phyloP scores from a whole-genome alignment of 2,113 vertebrate species.

The Tor tambroides region DNA sequence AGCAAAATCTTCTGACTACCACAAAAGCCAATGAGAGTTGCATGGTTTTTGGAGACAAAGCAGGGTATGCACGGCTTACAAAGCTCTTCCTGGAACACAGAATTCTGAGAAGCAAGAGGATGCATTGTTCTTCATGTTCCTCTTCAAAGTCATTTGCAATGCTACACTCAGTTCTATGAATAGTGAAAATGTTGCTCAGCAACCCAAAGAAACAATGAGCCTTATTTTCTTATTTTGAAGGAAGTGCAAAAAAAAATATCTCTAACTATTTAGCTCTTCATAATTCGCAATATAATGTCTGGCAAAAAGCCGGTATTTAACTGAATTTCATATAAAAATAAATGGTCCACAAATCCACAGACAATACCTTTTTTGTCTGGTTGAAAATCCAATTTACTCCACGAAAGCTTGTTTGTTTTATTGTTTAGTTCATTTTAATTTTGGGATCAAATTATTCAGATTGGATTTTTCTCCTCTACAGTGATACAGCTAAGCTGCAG shows the following conservation, averaged over 20 bases:
- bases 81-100: slow-evolving; percentile 46
- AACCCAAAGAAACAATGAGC: slow-evolving; percentile 55
- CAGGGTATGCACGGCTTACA: neutral
- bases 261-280: slow-evolving; percentile 14
- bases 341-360: neutral
- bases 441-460: slow-evolving; percentile 12
- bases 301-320: neutral
- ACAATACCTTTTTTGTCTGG: neutral
- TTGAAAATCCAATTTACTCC: slow-evolving; percentile 25
- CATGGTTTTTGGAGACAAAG: neutral
- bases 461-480: neutral
- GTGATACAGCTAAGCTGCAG: neutral
- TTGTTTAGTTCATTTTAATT: neutral
- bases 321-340: neutral
- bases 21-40: neutral
- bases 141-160: slow-evolving; percentile 57
- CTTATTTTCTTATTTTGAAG: slow-evolving; percentile 40
- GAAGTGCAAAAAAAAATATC: neutral
- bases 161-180: slow-evolving; percentile 51
- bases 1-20: slow-evolving; percentile 2
- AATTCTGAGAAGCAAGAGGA: slow-evolving; percentile 50
- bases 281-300: neutral
- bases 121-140: slow-evolving; percentile 49
- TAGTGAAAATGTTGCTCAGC: slow-evolving; percentile 47
- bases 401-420: neutral